Evolutionary conservation across 2,113 vertebrate genomes (phyloP), one percentile per base, ranked within the genome.

Genomic region (Gulo gulo): DNA sequence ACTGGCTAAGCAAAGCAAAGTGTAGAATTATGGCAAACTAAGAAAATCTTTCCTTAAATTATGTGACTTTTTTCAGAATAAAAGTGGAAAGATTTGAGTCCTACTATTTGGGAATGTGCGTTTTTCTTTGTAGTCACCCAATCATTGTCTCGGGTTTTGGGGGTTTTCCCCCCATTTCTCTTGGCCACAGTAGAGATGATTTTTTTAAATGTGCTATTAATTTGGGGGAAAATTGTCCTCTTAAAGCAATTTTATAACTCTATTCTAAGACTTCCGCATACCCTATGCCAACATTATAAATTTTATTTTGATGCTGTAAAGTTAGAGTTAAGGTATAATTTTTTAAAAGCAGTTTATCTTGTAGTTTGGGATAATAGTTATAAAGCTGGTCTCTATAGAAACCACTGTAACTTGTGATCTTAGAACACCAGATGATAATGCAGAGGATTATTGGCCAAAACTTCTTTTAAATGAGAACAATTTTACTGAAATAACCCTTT

Each of bases 351-450:
- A 94, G 97, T 97, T 98, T 34, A 95, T 78, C 95, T 87, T 89
- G 29, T 94, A 94, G 80, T 97, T 97, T 95, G 42, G 55, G 73
- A 90, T 98, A 98, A 96, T 93, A 95, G 52, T 97, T 95, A 90
- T 78, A 96, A 96, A 93, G 82, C 90, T 96, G 88, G 61, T 97
- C 69, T 95, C 96, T 65, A 73, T 82, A 90, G 91, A 94, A 98
- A 94, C 94, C 96, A 89, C 74, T 96, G n/a, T 96, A 98, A 98
- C 86, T 88, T 71, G 34, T 87, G 78, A 89, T 97, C 87, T 97
- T 88, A 8, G 97, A 3, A 59, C 83, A 36, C 94, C 73, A 97
- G 71, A 88, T 90, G 97, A 95, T 92, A 97, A 97, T 95, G 50
- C 57, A 93, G 50, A 97, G 91, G 92, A 93, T 98, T 98, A 95